These are phyloP conservation scores for Polietes domitor DNA, from an alignment of 2,888 invertebrate genomes.

Conservation along the genomic window DNA sequence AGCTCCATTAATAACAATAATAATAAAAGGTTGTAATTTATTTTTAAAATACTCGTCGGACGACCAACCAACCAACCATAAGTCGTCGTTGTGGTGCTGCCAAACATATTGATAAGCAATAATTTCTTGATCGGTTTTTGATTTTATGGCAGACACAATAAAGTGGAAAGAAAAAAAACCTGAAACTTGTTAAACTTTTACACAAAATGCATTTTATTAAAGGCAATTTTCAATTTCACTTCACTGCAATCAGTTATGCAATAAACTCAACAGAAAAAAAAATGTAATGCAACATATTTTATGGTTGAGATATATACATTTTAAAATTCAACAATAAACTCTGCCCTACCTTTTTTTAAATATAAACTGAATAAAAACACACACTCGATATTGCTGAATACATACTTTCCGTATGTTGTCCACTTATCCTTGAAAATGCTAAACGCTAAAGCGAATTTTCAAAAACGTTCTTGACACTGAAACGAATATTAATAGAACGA, in stretches of 20 bases:
- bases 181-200: not conserved
- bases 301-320: too few species aligned
- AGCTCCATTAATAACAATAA: too few species aligned
- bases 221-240: not conserved
- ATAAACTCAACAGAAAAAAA: not conserved
- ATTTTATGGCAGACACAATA: not conserved
- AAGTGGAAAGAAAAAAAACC: not conserved
- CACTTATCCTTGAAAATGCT: not conserved
- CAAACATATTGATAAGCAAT: not conserved
- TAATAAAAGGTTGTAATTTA: not conserved
- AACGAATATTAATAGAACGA: too few species aligned
- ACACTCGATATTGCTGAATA: not conserved
- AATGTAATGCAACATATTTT: not conserved
- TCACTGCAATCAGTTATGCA: not conserved
- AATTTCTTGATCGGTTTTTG: slow-evolving; percentile 5
- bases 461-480: not conserved
- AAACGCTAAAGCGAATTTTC: not conserved
- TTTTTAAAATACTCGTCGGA: not conserved
- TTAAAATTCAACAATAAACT: not conserved
- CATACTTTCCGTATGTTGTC: not conserved
- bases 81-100: not conserved
- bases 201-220: not conserved
- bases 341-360: too few species aligned
- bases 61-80: not conserved
- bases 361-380: too few species aligned